Evolutionary conservation across 2,113 vertebrate species (phyloP), one percentile per base, ranked within the genome.

Genomic region (Cheirogaleus medius): DNA sequence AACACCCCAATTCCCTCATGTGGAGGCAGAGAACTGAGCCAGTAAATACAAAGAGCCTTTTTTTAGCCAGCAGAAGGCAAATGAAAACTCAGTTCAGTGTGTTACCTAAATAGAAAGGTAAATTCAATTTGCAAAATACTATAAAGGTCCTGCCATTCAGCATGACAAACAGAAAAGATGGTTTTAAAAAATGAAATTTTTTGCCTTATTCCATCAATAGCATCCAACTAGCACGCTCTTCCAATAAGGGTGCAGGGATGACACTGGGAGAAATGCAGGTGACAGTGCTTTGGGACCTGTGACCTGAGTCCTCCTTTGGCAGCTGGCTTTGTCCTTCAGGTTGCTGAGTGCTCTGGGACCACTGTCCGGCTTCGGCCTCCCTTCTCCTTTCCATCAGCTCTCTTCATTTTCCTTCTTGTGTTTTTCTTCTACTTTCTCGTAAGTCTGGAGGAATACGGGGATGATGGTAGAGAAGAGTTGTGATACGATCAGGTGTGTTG

Each of bases 161-260:
- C 27, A 58, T 20, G 80, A 81, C 90, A 71, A 71, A 74, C 83
- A 85, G 93, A 91, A 95, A 92, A 96, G 34, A 71, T 96, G 85
- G 94, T 94, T 97, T 76, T 76, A 34, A 92, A 88, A 96, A 91
- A 88, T 83, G 86, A 95, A 97, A 95, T 87, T 56, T 81, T 90
- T 93, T 63, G 58, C 64, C 37, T 89, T 91, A 94, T 58, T 25
- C 6, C 64, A 96, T 93, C 39, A 81, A 37, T 23, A 47, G 20
- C 34, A 93, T 91, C 77, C 39, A 76, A 54, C 9, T 17, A 87
- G 39, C 60, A 89, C 92, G 25, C 44, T 73, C 96, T 83, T 91
- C 63, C 54, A 82, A 56, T 37, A 47, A 84, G 47, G 32, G 20
- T 17, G 4, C 18, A 76, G 49, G n/a, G 71, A 82, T 34, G 5